These are phyloP conservation scores for Hippocampus mohnikei DNA, from an alignment of 2,113 vertebrate species.

Conservation along the genomic window DNA sequence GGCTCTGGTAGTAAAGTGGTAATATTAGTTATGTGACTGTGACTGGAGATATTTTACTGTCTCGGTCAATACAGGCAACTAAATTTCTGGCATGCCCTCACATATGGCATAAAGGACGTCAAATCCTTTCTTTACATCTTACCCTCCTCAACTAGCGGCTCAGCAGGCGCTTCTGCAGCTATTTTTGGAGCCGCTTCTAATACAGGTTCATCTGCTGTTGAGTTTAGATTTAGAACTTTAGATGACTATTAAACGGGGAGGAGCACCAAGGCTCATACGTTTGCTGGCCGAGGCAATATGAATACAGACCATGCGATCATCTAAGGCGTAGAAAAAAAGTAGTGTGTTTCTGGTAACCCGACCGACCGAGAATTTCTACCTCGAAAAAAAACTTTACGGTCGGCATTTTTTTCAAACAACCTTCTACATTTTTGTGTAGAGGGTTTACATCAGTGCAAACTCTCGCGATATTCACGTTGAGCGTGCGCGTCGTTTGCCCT, in stretches of 20 bases:
- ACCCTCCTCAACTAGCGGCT: conserved; percentile 46
- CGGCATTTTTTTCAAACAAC: too few species aligned
- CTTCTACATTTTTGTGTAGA: too few species aligned
- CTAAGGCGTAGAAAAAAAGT: too few species aligned
- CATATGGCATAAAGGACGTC: not conserved
- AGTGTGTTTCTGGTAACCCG: too few species aligned
- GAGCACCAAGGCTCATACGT: conserved; percentile 23
- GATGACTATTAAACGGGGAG: not conserved
- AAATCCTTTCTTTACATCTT: conserved; percentile 18
- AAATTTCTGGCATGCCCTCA: not conserved
- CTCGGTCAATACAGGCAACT: not conserved
- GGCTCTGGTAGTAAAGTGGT: conserved; percentile 29
- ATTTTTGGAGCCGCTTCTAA: conserved; percentile 28
- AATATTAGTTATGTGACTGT: conserved; percentile 8
- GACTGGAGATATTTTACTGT: not conserved
- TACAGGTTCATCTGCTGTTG: conserved; percentile 45
- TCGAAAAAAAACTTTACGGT: too few species aligned
- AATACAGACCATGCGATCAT: conserved; percentile 19
- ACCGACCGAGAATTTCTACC: too few species aligned
- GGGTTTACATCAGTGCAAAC: too few species aligned
- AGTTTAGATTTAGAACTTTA: conserved; percentile 9
- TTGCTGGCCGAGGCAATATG: not conserved
- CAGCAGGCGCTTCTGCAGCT: conserved; percentile 30
- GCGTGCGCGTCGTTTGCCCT: too few species aligned
- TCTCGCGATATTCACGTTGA: too few species aligned